Evolutionary conservation across 1,140 invertebrate genomes (phyloP), one percentile per base, ranked within the genome.

Genomic region (Macrocentrus cingulum): DNA sequence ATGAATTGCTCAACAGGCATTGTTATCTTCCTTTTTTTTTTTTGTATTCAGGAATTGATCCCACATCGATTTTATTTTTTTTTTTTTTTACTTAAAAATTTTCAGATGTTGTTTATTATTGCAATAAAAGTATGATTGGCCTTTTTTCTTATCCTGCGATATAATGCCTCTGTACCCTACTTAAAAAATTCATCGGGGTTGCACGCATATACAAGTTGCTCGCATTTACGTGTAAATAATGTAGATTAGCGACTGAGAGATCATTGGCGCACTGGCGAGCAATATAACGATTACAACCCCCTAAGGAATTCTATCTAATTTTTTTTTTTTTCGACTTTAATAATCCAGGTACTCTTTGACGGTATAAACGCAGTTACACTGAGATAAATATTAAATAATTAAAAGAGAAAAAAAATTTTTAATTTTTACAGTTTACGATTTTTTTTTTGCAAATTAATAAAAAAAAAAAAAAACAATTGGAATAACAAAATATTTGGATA

Each of bases 291-390:
- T 53, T 8, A 44, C 19, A 41, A 42, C 34, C 48, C 41, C 29
- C 29, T 29, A n/a, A n/a, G n/a, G 23, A 34, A 56, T 34, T 44
- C 29, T 44, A 48, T 18, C 45, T 53, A 53, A 46, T 37, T 13
- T 39, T 25, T 20, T 42, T 51, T 42, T 25, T 37, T 56, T 61
- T 19, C 53, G 49, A 56, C 51, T 36, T 39, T 34, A 56, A 56
- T 46, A 46, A 59, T 62, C 61, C 61, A 62, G 61, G 61, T 62
- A 59, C 61, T 56, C 53, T 54, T 62, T 62, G 48, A 62, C 56
- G 56, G 36, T 56, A 58, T 51, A 56, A 60, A 55, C 58, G 58
- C 50, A 39, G 46, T 58, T 51, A 29, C 25, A 29, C 25, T 29
- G 25, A 29, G 25, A 29, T 5, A 29, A 29, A 29, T n/a, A n/a